Conservation (phyloP, 2,888 invertebrate species). For the Drosophila maculinotata region DNA sequence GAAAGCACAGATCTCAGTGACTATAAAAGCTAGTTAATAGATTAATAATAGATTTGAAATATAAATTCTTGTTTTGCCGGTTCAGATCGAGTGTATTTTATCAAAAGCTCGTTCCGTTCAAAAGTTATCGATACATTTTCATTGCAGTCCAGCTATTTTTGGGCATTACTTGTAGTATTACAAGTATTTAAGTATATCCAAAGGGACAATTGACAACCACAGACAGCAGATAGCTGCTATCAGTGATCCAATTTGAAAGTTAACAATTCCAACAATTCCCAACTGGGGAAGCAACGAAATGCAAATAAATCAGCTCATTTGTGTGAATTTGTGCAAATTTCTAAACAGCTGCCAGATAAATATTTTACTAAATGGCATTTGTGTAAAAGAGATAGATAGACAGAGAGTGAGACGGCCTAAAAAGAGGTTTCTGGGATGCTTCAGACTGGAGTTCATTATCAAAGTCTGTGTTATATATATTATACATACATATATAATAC, state of each 20-base stretch:
- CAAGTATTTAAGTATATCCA: no score
- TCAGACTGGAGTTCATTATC: conserved; percentile 29
- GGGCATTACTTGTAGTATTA: no score
- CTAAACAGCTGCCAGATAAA: conserved; percentile 21
- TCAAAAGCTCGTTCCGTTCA: no score
- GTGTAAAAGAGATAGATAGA: not conserved
- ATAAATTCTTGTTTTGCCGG: no score
- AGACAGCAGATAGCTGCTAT: not conserved
- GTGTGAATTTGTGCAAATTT: conserved; percentile 17
- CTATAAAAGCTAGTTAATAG: no score
- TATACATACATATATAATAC: conserved; percentile 17
- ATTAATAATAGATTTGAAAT: no score
- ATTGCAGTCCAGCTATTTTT: no score
- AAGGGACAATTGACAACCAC: not conserved
- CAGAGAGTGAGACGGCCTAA: not conserved
- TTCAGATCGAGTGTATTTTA: no score
- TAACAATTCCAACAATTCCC: conserved; percentile 13
- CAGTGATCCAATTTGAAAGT: conserved; percentile 14
- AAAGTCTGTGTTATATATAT: conserved; percentile 14
- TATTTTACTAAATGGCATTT: conserved; percentile 20
- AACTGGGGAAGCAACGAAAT: conserved; percentile 11
- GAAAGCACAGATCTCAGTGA: no score
- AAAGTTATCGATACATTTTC: no score
- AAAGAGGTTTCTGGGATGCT: not conserved
- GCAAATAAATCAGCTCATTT: conserved; percentile 35